A percentile compares a stretch with the other conserved stretches of the same genome.
These are phyloP conservation scores for Cheiracanthium punctorium DNA, from an alignment of 2,888 invertebrate species.

Conservation along the genomic window DNA sequence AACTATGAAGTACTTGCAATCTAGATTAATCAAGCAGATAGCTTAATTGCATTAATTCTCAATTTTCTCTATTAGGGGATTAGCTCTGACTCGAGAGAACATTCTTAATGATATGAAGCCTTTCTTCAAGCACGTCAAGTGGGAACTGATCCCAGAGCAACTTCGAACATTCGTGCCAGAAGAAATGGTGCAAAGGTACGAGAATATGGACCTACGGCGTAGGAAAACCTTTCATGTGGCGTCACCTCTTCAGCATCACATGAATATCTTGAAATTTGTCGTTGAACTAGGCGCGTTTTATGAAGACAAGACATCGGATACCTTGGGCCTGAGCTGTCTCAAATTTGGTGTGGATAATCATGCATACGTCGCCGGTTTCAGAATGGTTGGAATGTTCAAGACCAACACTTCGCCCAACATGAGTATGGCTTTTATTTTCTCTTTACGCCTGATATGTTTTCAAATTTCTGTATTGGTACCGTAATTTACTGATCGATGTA, in stretches of 20 bases:
- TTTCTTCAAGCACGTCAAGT: conserved; percentile 42
- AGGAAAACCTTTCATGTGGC: conserved; percentile 27
- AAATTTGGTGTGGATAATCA: conserved; percentile 44
- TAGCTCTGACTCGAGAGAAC: conserved; percentile 28
- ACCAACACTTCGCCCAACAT: too few relatives aligned
- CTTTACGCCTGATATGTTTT: too few relatives aligned
- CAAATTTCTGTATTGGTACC: too few relatives aligned
- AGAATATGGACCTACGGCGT: background rate
- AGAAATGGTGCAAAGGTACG: conserved; percentile 8
- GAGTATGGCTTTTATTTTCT: background rate
- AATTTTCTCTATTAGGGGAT: conserved; percentile 14
- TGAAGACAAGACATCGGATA: background rate
- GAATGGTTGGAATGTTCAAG: conserved; percentile 42
- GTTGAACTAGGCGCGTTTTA: conserved; percentile 48
- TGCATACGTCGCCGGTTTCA: conserved; percentile 40
- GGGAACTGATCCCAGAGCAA: conserved; percentile 17
- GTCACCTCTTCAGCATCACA: conserved; percentile 19
- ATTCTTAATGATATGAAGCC: conserved; percentile 46
- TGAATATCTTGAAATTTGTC: conserved; percentile 27
- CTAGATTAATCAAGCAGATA: too few relatives aligned
- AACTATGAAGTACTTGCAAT: too few relatives aligned
- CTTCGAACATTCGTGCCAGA: conserved; percentile 35
- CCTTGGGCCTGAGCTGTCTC: background rate
- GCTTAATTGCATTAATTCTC: too few relatives aligned
- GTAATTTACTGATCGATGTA: too few relatives aligned